Conservation (phyloP, 2,113 vertebrate species). For the Actenoides lindsayi region DNA sequence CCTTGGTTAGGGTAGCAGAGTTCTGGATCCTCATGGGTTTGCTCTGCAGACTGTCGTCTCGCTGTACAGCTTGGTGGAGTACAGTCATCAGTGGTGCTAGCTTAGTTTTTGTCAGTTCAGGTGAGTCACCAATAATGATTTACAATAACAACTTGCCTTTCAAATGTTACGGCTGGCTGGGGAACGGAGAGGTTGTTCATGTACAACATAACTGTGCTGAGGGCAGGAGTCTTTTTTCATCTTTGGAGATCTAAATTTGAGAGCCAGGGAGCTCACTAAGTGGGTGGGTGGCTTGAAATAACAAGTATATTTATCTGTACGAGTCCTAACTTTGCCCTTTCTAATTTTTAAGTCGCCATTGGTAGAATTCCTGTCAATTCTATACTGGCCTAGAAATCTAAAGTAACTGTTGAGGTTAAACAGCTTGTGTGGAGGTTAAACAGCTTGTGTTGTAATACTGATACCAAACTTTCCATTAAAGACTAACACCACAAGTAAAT, state of each 20-base stretch:
- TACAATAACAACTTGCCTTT: slow-evolving; percentile 53
- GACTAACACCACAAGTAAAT: not conserved
- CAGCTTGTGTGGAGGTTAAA: not conserved
- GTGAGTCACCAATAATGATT: slow-evolving; percentile 7
- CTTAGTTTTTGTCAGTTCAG: slow-evolving; percentile 6
- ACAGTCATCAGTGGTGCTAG: not conserved
- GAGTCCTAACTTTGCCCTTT: not conserved
- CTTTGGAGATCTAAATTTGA: not conserved
- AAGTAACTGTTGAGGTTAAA: not conserved
- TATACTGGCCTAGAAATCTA: not conserved
- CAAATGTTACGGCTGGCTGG: slow-evolving; percentile 4
- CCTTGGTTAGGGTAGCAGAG: not conserved
- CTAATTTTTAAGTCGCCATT: not conserved
- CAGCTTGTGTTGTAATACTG: not conserved
- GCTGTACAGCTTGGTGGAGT: not conserved
- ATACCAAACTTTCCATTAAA: not conserved
- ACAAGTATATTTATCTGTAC: not conserved
- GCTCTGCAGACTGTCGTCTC: not conserved
- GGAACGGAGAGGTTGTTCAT: slow-evolving; percentile 9
- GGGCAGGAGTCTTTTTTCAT: not conserved
- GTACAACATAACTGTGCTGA: slow-evolving; percentile 1
- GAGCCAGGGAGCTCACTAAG: slow-evolving; percentile 15
- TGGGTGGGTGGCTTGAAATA: slow-evolving; percentile 13
- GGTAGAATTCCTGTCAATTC: not conserved
- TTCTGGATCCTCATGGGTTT: not conserved